These are phyloP conservation scores for Cynopterus sphinx DNA, from an alignment of 2,797 vertebrate genomes.

Conservation along the genomic window DNA sequence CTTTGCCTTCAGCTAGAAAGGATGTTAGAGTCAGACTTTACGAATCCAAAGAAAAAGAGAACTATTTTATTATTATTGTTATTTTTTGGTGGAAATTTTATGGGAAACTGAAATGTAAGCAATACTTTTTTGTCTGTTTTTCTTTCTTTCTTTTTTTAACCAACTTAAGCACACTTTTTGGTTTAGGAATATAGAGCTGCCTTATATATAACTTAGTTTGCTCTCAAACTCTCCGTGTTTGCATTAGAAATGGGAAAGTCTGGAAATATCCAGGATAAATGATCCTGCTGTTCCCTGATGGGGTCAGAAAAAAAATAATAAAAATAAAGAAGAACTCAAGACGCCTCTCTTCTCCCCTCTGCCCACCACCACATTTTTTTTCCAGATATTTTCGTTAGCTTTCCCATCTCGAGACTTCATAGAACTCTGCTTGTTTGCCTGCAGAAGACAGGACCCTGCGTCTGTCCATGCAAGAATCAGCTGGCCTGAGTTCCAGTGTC, in stretches of 20 bases:
- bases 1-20: not conserved
- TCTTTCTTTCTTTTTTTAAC: not conserved
- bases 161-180: constrained; percentile 45
- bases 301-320: not conserved
- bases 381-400: not conserved
- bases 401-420: not conserved
- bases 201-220: constrained; percentile 65
- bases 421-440: not conserved
- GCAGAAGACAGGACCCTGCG: not conserved
- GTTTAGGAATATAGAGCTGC: constrained; percentile 61
- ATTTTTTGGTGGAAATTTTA: constrained; percentile 25
- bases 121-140: not conserved
- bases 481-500: not conserved
- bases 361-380: not conserved
- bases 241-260: constrained; percentile 58
- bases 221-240: constrained; percentile 72
- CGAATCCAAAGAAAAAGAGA: not conserved
- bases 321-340: constrained; percentile 31
- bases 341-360: not conserved
- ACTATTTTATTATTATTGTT: not conserved
- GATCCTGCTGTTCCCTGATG: constrained; percentile 45
- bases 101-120: constrained; percentile 48
- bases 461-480: not conserved
- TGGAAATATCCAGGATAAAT: constrained; percentile 69
- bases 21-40: not conserved